Base-by-base conservation (phyloP, 2,888 invertebrate genomes). In the Apodemia zela region DNA sequence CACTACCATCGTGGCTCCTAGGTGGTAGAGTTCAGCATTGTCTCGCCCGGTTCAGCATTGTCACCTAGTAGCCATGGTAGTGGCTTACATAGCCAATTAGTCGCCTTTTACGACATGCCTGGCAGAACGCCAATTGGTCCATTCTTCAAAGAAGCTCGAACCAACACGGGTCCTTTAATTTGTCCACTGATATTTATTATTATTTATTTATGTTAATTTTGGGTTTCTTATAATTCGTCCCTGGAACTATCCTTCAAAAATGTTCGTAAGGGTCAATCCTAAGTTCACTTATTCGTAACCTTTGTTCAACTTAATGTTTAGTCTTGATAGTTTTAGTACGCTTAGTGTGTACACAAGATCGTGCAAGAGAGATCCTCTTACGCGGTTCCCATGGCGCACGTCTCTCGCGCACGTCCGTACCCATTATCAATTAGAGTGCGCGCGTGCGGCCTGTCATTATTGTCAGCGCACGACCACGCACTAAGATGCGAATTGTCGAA, bases 371-470 rank as follows among this genome's bases (percentile, higher is more conserved):
- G 65, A 65, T 68, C 67, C 70, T 67, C 68, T 64, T 69, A 64
- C 69, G 67, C 67, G 63, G 79, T 84, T 84, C 84, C 83, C 85
- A 84, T 80, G 78, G 79, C 74, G 76, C 78, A 79, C 71, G 79
- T 75, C 77, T 73, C 73, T 76, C 79, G 85, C 82, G 84, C 87
- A 82, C 74, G 84, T 87, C 82, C 80, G 74, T 80, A 76, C 74
- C 85, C 84, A 88, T 90, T 89, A 89, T 89, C 90, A 90, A 89
- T 91, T 89, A 91, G 87, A 62, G 63, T 59, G 80, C 82, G 87
- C 82, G 88, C 88, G 87, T 88, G 89, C 87, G 87, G 83, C 84
- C 86, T 86, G 89, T 89, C 89, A 89, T 90, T 89, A 76, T 71
- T 61, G 70, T 64, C 68, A 69, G 71, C 71, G 84, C 87, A 87